Evolutionary conservation across 2,113 vertebrate species (phyloP).

Genomic region (Neoarius graeffei): DNA sequence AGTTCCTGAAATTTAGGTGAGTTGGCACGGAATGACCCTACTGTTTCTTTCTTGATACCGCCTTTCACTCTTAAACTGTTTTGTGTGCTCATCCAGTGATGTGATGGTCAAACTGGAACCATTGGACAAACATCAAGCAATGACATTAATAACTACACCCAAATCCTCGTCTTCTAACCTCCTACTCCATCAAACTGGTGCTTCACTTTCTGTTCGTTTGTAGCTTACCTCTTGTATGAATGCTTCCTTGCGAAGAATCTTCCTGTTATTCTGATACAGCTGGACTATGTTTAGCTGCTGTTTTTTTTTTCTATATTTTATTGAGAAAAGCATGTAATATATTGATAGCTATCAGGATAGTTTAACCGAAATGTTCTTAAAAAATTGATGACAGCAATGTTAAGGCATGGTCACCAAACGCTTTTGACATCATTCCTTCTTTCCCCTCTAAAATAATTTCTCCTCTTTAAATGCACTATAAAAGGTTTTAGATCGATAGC

Average conservation of each 20-base stretch:
- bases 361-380: constrained; percentile 9
- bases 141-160: neutral
- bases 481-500: constrained; percentile 47
- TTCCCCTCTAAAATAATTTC: constrained; percentile 6
- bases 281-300: neutral
- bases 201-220: neutral
- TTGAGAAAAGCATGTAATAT: neutral
- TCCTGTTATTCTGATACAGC: neutral
- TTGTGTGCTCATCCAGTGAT: neutral
- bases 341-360: neutral
- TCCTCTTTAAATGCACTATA: constrained; percentile 31
- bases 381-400: neutral
- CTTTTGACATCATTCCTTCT: constrained; percentile 15
- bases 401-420: neutral
- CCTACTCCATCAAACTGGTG: neutral
- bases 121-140: neutral
- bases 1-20: too few species aligned
- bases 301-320: neutral
- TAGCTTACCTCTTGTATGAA: neutral
- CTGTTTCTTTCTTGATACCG: neutral
- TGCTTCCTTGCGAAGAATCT: neutral
- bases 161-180: neutral
- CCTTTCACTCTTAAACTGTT: neutral
- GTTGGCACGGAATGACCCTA: too few species aligned
- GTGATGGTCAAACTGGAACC: neutral